Conservation (phyloP, 2,888 invertebrate genomes). For the Deilephila elpenor region DNA sequence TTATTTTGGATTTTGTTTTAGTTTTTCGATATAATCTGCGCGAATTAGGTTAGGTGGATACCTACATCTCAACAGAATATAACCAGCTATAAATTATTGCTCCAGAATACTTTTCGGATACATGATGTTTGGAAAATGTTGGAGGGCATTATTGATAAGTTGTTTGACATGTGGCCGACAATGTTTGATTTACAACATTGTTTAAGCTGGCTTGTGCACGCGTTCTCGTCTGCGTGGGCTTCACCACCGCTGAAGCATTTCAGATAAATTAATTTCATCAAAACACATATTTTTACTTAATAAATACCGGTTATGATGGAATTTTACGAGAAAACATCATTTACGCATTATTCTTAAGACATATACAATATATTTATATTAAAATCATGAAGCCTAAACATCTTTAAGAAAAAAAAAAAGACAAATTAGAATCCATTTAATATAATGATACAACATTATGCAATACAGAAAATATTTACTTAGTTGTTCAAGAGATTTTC, state of each 20-base stretch:
- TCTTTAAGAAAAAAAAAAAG: too few relatives aligned
- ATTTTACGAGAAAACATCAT: neutral
- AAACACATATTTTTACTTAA: neutral
- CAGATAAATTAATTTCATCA: neutral
- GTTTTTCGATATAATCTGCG: slow-evolving; percentile 4
- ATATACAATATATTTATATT: too few relatives aligned
- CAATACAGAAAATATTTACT: too few relatives aligned
- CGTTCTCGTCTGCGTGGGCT: slow-evolving; percentile 15
- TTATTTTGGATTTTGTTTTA: slow-evolving; percentile 30
- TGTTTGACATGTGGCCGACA: slow-evolving; percentile 22
- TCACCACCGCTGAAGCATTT: neutral
- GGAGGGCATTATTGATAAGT: slow-evolving; percentile 26
- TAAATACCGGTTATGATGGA: neutral
- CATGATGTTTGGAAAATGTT: slow-evolving; percentile 18
- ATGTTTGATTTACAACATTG: slow-evolving; percentile 23
- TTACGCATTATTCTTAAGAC: too few relatives aligned
- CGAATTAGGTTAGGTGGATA: slow-evolving; percentile 28
- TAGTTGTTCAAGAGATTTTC: too few relatives aligned
- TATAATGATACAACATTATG: too few relatives aligned
- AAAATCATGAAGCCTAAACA: too few relatives aligned
- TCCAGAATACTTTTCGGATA: slow-evolving; percentile 8
- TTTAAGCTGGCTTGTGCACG: slow-evolving; percentile 1
- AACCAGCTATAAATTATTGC: slow-evolving; percentile 25
- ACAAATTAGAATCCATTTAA: too few relatives aligned
- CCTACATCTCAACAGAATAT: slow-evolving; percentile 26